Base-by-base conservation (phyloP, 1,140 invertebrate species). In the Drosophila auraria region DNA sequence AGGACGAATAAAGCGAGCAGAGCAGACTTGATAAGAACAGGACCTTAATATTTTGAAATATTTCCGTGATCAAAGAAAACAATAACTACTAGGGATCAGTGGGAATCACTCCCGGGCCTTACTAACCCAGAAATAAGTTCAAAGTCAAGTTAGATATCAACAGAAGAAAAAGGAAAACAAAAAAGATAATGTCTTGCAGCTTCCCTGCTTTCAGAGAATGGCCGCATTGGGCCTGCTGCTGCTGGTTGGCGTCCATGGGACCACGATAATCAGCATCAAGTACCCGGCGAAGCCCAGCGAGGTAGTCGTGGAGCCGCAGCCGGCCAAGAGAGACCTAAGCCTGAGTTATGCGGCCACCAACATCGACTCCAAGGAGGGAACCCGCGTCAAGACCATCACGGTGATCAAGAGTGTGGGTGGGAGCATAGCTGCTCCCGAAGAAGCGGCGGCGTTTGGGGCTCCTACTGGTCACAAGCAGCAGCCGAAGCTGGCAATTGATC, bases 351-450 rank as follows among this genome's bases (percentile, higher is more conserved):
- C 92, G 14, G 92, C 92, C 8, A 92, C 92, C 38, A 92, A 93
- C 47, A 93, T 93, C 23, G 87, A 93, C 51, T 92, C 91, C 58
- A 93, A 92, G 54, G 92, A 92, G 49, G 92, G 92, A n/a, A 92
- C 92, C 14, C 92, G 87, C 27, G 87, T 93, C 2, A 93, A 93
- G 79, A 93, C 92, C 33, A 92, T 93, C 15, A 93, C 92, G 1
- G 91, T 93, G 7, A 93, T 93, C 47, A 93, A 93, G 59, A 93
- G 91, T 70, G 60, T 92, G 27, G 87, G 87, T 1, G 79, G 54
- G 0, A 57, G 86, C 33, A 56, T 80, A 45, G 25, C 57, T 20
- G 45, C 53, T 12, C 40, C 68, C 5, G 81, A 62, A 40, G 83
- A 77, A 27, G 44, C 76, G 17, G 27, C 17, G 17, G 17, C 51